These are phyloP conservation scores for Shinisaurus crocodilurus DNA, from an alignment of 2,113 vertebrate species.

Conservation along the genomic window DNA sequence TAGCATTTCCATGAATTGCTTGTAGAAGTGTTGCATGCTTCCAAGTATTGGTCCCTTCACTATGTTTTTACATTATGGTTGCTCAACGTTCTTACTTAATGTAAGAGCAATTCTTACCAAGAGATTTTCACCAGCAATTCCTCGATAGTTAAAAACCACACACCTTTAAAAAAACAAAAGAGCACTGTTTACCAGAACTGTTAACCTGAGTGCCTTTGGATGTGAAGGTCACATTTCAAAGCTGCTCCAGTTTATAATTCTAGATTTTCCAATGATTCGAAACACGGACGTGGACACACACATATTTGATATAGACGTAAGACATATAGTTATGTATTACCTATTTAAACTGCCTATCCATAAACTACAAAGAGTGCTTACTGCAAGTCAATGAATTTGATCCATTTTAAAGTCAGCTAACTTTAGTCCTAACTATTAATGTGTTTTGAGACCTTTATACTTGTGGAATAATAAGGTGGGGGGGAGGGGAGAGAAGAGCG, in stretches of 20 bases:
- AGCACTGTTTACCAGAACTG: conserved; percentile 28
- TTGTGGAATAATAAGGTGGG: neutral
- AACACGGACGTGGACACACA: neutral
- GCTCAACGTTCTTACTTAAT: conserved; percentile 45
- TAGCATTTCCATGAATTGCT: neutral
- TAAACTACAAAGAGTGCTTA: neutral
- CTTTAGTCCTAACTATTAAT: neutral
- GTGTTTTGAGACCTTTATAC: neutral
- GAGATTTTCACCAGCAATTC: conserved; percentile 89
- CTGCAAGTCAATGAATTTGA: neutral
- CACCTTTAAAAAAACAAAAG: conserved; percentile 85
- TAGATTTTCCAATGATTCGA: neutral
- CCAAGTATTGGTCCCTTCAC: neutral
- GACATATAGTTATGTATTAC: neutral
- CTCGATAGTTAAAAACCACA: conserved; percentile 91
- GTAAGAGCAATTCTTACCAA: conserved; percentile 86
- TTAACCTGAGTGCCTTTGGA: neutral
- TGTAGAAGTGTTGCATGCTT: neutral
- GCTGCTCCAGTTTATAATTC: neutral
- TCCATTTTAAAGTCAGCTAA: neutral
- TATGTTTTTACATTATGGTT: conserved; percentile 39
- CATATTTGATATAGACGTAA: neutral
- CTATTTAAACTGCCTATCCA: neutral
- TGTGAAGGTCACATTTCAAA: conserved; percentile 3
- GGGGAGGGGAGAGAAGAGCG: no score